A percentile compares a stretch with the other conserved stretches of the same genome.
Conservation (phyloP, 1,140 invertebrate species). For the Zaprionus camerounensis region DNA sequence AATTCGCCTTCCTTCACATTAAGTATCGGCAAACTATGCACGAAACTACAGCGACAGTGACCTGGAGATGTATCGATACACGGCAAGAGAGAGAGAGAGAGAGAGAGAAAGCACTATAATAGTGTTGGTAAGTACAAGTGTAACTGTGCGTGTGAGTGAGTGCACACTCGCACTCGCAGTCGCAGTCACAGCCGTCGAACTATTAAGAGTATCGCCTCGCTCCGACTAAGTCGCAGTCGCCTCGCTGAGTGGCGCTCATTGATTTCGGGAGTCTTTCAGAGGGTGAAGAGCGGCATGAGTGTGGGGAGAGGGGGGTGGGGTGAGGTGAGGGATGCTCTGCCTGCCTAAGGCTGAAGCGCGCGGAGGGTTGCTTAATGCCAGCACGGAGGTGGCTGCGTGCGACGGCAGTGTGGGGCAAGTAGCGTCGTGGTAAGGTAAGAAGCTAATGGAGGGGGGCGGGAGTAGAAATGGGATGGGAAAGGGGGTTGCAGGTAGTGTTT, state of each 20-base stretch:
- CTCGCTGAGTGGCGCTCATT: conserved; percentile 53
- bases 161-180: conserved; percentile 1
- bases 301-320: not conserved
- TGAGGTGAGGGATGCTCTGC: not conserved
- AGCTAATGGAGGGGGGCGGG: not conserved
- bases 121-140: not conserved
- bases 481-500: not conserved
- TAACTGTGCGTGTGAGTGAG: not conserved
- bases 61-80: not conserved
- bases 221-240: conserved; percentile 6
- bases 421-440: not conserved
- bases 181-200: not conserved
- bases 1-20: conserved; percentile 21
- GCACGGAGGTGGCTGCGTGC: not conserved
- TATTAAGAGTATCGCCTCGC: conserved; percentile 14
- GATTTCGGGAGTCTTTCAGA: conserved; percentile 43
- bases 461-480: not conserved
- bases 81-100: not conserved
- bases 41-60: conserved; percentile 19
- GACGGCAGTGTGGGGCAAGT: not conserved
- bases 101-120: not conserved
- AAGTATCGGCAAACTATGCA: conserved; percentile 14
- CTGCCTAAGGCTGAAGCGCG: not conserved
- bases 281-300: not conserved
- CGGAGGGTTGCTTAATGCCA: not conserved